A percentile compares a stretch with the other conserved stretches of the same genome.
phyloP scores from a whole-genome alignment of 2,888 invertebrate species.

The Cantharis rufa region DNA sequence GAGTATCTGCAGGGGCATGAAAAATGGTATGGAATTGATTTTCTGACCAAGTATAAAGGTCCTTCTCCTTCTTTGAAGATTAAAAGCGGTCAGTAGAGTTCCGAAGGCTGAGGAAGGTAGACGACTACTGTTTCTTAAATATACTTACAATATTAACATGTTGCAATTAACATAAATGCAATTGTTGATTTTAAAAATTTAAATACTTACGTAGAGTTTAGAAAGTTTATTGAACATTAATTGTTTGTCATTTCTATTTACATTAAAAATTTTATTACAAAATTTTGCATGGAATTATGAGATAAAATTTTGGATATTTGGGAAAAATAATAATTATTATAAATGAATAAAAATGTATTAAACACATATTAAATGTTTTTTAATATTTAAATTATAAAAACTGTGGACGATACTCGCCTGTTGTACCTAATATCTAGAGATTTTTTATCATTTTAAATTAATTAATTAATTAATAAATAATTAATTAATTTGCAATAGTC shows the following conservation, averaged over 20 bases:
- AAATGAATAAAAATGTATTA: no score
- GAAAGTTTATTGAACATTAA: neutral
- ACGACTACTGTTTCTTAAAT: no score
- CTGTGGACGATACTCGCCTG: no score
- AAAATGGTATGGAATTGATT: neutral
- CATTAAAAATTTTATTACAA: neutral
- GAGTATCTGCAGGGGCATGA: no score
- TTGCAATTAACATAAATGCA: no score
- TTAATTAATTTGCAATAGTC: conserved; percentile 46
- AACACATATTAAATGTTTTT: neutral
- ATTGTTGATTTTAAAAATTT: neutral
- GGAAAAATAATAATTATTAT: neutral
- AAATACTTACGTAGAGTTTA: neutral
- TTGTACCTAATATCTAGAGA: conserved; percentile 32
- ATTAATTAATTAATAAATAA: no score
- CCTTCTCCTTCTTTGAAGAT: neutral
- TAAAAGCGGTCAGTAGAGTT: neutral
- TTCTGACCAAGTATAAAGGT: neutral
- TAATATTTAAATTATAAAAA: neutral
- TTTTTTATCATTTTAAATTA: conserved; percentile 55
- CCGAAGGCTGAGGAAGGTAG: no score
- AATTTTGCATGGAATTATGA: neutral
- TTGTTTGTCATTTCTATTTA: neutral
- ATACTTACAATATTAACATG: no score
- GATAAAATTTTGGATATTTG: neutral